Conservation (phyloP, 2,797 vertebrate genomes). For the Sparus aurata region DNA sequence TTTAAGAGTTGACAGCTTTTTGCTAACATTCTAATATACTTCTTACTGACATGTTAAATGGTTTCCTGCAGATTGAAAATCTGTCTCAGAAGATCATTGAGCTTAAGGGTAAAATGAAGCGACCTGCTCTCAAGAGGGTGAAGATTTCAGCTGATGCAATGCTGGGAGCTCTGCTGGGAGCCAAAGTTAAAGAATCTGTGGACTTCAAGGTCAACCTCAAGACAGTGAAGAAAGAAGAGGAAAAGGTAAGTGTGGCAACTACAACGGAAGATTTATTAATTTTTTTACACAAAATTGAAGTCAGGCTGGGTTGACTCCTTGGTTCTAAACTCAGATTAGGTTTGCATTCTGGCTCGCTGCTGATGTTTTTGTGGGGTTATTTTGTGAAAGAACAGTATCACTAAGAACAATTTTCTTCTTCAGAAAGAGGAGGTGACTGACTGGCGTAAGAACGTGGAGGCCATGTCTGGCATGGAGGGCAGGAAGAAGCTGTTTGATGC, state of each 20-base stretch:
- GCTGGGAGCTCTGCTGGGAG: constrained; percentile 86
- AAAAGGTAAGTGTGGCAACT: constrained; percentile 76
- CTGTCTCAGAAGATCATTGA: constrained; percentile 78
- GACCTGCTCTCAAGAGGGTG: constrained; percentile 84
- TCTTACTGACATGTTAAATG: not conserved
- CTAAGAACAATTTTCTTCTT: constrained; percentile 38
- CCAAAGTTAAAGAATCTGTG: constrained; percentile 85
- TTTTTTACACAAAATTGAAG: constrained; percentile 66
- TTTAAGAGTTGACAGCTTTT: not conserved
- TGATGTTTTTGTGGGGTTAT: not conserved
- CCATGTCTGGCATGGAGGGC: constrained; percentile 84
- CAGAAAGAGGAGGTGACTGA: constrained; percentile 83
- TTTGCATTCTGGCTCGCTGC: constrained; percentile 27
- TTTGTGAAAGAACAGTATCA: constrained; percentile 11
- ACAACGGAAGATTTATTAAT: constrained; percentile 25
- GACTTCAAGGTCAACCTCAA: constrained; percentile 89
- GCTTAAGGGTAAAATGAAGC: constrained; percentile 88
- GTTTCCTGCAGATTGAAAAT: constrained; percentile 69
- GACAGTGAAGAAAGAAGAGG: constrained; percentile 89
- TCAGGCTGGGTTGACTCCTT: constrained; percentile 61
- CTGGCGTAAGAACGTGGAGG: constrained; percentile 85
- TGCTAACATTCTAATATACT: not conserved
- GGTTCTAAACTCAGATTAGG: constrained; percentile 24
- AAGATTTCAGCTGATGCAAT: constrained; percentile 87
- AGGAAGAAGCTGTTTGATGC: constrained; percentile 82